Percentiles rank a stretch among this genome's conserved stretches.
Conservation (phyloP, 2,113 vertebrate species). For the Guaruba guarouba region DNA sequence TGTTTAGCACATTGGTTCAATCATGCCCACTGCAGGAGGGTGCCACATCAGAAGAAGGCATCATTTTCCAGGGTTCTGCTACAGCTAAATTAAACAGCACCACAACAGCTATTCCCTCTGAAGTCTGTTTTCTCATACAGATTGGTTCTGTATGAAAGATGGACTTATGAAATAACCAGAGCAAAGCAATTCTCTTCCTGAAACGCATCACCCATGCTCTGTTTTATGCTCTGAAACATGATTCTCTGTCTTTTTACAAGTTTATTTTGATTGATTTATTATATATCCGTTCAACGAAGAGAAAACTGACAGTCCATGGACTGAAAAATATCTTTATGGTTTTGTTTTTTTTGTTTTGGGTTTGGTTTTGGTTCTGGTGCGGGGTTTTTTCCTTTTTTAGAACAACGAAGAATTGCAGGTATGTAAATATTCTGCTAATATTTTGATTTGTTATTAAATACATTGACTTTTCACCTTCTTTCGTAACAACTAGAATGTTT, state of each 20-base stretch:
- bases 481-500: neutral
- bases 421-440: neutral
- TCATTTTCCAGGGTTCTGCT: neutral
- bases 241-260: neutral
- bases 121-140: neutral
- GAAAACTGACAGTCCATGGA: neutral
- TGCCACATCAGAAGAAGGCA: neutral
- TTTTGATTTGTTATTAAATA: neutral
- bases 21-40: neutral
- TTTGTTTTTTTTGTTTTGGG: neutral
- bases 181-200: neutral
- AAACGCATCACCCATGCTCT: rapidly evolving
- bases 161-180: neutral
- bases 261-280: neutral
- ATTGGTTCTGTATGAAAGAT: neutral
- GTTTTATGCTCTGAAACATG: neutral
- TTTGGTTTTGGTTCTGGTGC: neutral
- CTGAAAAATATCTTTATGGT: neutral
- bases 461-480: neutral
- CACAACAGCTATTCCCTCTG: neutral
- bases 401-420: neutral
- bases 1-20: neutral
- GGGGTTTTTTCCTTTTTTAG: neutral
- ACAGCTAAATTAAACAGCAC: neutral
- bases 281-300: neutral